These are phyloP conservation scores for Aphaenogaster rudis DNA, from an alignment of 1,140 invertebrate genomes.

Conservation along the genomic window DNA sequence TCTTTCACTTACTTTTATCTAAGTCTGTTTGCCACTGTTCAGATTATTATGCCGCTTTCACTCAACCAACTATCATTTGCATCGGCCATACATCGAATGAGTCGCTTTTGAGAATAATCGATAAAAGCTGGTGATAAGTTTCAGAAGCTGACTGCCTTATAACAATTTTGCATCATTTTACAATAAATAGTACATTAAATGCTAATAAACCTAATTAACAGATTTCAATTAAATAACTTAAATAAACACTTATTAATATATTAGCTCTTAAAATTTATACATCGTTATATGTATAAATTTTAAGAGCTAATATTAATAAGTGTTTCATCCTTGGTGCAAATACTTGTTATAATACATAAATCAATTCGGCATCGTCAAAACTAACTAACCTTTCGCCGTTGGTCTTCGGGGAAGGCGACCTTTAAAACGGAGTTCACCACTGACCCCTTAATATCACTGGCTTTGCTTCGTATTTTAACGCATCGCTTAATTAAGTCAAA, in stretches of 20 bases:
- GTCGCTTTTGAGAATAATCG: not conserved
- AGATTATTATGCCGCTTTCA: conserved; percentile 61
- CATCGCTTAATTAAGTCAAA: conserved; percentile 56
- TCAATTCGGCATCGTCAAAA: not conserved
- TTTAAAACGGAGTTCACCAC: conserved; percentile 45
- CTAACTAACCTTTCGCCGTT: conserved; percentile 38
- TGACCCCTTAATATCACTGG: conserved; percentile 58
- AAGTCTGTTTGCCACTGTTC: conserved; percentile 72
- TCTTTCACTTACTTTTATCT: conserved; percentile 79
- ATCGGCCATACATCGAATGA: not conserved
- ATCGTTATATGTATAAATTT: not conserved
- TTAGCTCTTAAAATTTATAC: too few species aligned
- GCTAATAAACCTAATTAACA: not conserved
- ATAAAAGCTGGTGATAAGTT: not conserved
- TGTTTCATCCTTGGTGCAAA: not conserved
- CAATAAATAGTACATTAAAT: not conserved
- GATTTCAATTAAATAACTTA: not conserved
- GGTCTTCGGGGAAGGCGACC: conserved; percentile 42
- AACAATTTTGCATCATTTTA: not conserved
- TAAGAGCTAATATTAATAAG: not conserved
- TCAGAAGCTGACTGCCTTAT: not conserved
- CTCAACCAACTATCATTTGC: conserved; percentile 22
- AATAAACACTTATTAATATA: not conserved
- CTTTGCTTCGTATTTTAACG: conserved; percentile 4
- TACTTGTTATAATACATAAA: not conserved